Evolutionary conservation across 2,797 vertebrate genomes (phyloP).

Genomic region (Uromys caudimaculatus): DNA sequence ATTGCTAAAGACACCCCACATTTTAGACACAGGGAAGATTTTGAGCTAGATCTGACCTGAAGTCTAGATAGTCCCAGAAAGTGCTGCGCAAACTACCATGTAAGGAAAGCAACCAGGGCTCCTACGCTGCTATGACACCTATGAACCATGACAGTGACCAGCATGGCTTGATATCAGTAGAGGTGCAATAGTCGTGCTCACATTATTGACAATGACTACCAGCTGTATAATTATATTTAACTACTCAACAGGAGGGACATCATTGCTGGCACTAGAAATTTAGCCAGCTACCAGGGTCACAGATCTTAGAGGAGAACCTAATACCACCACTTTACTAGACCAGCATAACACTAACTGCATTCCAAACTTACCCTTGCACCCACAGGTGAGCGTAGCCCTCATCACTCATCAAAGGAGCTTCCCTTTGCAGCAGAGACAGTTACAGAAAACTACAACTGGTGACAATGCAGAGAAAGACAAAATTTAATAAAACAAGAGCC

Average conservation of each 20-base stretch:
- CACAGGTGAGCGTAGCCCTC: not conserved
- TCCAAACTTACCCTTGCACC: not conserved
- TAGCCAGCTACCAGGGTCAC: not conserved
- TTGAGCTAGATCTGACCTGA: not conserved
- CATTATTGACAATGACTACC: not conserved
- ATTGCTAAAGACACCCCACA: not conserved
- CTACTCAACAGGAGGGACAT: not conserved
- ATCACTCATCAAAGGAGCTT: not conserved
- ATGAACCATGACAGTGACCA: not conserved
- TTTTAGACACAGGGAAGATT: not conserved
- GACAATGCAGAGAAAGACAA: not conserved
- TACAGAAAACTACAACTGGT: not conserved
- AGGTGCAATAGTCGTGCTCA: not conserved
- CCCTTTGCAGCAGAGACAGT: not conserved
- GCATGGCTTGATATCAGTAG: not conserved
- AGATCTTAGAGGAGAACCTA: not conserved
- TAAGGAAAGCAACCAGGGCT: not conserved
- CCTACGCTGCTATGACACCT: not conserved
- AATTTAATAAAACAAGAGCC: constrained; percentile 8
- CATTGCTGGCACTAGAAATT: not conserved
- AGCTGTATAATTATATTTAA: not conserved
- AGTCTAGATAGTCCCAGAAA: not conserved
- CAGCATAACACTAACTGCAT: too few species aligned
- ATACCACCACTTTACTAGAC: not conserved
- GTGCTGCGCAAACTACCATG: too few species aligned